Conservation (phyloP, 2,888 invertebrate species). For the Calameuta idolon region DNA sequence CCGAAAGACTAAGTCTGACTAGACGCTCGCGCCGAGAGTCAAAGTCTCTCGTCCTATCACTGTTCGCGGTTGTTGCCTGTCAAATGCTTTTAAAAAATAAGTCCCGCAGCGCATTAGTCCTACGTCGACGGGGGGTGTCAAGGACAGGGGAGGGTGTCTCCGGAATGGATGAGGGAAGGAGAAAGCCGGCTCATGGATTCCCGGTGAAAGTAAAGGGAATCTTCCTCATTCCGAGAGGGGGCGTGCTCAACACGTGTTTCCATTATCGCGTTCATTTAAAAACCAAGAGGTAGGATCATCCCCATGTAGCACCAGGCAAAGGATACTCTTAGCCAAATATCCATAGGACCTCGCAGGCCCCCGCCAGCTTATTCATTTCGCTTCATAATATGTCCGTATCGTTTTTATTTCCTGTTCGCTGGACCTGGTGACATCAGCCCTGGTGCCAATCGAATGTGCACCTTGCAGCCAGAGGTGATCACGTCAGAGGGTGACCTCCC, state of each 20-base stretch:
- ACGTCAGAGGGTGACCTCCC: too few relatives aligned
- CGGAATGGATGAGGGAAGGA: background rate
- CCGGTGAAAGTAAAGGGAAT: background rate
- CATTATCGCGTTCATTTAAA: constrained; percentile 58
- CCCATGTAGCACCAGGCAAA: constrained; percentile 31
- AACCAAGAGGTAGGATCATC: constrained; percentile 23
- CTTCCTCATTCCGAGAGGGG: constrained; percentile 17
- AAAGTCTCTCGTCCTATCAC: too few relatives aligned
- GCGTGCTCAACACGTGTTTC: constrained; percentile 63
- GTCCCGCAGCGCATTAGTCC: background rate
- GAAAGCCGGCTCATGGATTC: background rate
- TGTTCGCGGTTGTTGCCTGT: background rate
- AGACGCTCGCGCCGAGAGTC: too few relatives aligned
- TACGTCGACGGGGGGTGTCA: background rate
- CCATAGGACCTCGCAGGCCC: constrained; percentile 20
- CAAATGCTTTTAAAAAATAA: background rate
- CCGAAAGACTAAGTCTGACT: constrained; percentile 23
- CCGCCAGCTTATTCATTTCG: constrained; percentile 51
- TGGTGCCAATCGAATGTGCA: too few relatives aligned
- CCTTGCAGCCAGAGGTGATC: too few relatives aligned
- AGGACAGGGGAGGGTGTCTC: background rate
- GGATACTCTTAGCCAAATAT: constrained; percentile 37
- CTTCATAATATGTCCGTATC: too few relatives aligned
- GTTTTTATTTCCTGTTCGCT: too few relatives aligned
- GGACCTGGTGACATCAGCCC: background rate